Base-by-base conservation (phyloP, 2,888 invertebrate species). In the Apomyelois bistriatella region DNA sequence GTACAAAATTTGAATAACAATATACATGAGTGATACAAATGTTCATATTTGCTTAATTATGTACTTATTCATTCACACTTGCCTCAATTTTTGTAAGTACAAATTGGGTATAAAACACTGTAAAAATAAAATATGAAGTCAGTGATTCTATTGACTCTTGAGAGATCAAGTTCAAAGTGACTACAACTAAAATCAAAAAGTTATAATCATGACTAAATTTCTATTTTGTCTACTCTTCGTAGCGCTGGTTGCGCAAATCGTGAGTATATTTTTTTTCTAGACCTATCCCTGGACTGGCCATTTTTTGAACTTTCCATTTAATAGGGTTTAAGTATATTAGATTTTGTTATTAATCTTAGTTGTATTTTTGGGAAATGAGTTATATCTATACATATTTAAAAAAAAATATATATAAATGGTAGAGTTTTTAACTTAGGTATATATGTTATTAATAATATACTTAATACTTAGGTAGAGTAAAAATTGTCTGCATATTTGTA, bases 121-220 rank as follows among this genome's bases (percentile, higher is more conserved):
- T 13, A 6, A 9, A n/a, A 35, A 8, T 0, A 46, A 6, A 1
- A 30, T 30, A 8, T 3, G 35, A 13, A 6, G 32, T 35, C 46
- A 46, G 32, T 35, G 16, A 15, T 16, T 32, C 46, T 32, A 16
- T 10, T 32, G 30, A 12, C 10, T 1, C 13, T 32, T 10, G 16
- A 15, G 32, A 10, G 46, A 35, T 5, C 10, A 16, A 9, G 6
- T 15, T 48, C 12, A 2, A 35, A 22, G 15, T 38, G 13, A 38
- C 0, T 37, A 12, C 10, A 3, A n/a, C n/a, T 2, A 48, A 13
- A 1, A 28, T 13, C 13, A 13, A 13, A 43, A 17, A 30, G 15
- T 13, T 12, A 30, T 42, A 52, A 52, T 32, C 52, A 59, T 59
- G 59, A 48, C 12, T 17, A 59, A 59, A 41, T 37, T 56, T 3